Evolutionary conservation across 2,113 vertebrate genomes (phyloP).

Genomic region (Polypterus senegalus): DNA sequence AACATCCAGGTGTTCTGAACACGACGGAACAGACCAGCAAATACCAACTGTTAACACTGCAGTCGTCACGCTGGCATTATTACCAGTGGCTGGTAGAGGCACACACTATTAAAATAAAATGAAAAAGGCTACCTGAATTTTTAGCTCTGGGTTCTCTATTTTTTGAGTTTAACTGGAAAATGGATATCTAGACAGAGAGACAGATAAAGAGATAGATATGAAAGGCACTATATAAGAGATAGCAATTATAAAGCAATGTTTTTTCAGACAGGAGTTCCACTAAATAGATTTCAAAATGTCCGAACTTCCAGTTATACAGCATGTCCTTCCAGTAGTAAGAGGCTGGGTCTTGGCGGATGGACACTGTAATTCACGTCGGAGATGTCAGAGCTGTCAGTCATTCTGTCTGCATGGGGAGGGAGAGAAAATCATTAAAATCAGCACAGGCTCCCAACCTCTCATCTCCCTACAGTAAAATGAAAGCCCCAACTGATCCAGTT

Average conservation of each 20-base stretch:
- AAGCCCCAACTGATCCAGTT: too few species aligned
- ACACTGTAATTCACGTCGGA: background rate
- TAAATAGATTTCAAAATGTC: slow-evolving; percentile 22
- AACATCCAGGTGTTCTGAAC: background rate
- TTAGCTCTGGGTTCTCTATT: too few species aligned
- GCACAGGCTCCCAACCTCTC: too few species aligned
- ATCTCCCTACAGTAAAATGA: too few species aligned
- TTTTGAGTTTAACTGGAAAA: too few species aligned
- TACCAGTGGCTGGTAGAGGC: too few species aligned
- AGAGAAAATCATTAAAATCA: slow-evolving; percentile 49
- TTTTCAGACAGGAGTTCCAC: slow-evolving; percentile 26
- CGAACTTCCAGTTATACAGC: slow-evolving; percentile 17
- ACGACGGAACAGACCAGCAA: background rate
- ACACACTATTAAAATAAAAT: too few species aligned
- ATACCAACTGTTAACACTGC: background rate
- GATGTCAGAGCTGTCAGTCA: slow-evolving; percentile 29
- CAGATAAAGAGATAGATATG: too few species aligned
- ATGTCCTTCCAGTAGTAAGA: slow-evolving; percentile 15
- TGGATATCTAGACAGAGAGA: too few species aligned
- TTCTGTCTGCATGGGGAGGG: slow-evolving; percentile 43
- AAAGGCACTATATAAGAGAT: background rate
- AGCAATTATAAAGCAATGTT: background rate
- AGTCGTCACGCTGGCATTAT: too few species aligned
- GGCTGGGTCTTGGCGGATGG: slow-evolving; percentile 25
- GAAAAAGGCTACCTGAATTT: too few species aligned